Evolutionary conservation across 2,888 invertebrate genomes (phyloP).

Genomic region (Eristalis tenax): DNA sequence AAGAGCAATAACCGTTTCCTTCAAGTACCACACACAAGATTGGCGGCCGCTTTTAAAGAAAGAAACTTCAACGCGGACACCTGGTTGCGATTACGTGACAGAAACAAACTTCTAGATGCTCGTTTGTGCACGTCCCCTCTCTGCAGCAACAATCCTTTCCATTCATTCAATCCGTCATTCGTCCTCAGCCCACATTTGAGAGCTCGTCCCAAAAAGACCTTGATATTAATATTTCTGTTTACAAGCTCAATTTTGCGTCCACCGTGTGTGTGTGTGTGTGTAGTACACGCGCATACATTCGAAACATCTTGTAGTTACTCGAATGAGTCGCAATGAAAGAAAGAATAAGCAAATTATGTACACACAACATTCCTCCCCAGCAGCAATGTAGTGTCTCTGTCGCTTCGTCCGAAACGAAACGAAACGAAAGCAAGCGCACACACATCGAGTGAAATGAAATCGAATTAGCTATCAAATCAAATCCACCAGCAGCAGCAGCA

Average conservation of each 20-base stretch:
- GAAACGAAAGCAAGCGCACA: background rate
- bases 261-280: too few relatives aligned
- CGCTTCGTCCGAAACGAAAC: background rate
- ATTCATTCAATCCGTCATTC: background rate
- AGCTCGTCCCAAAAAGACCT: background rate
- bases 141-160: slow-evolving; percentile 5
- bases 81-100: too few relatives aligned
- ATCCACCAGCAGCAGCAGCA: background rate
- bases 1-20: too few relatives aligned
- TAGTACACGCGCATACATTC: too few relatives aligned
- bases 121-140: too few relatives aligned
- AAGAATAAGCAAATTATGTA: background rate
- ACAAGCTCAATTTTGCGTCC: background rate
- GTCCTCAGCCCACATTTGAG: background rate
- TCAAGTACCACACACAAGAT: too few relatives aligned
- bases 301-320: background rate
- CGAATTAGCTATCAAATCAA: slow-evolving; percentile 7
- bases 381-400: too few relatives aligned
- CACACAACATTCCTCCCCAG: slow-evolving; percentile 4
- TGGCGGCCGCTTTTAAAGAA: too few relatives aligned
- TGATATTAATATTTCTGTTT: slow-evolving; percentile 20
- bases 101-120: too few relatives aligned
- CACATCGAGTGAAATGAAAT: background rate
- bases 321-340: background rate
- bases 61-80: too few relatives aligned